Evolutionary conservation across 2,888 invertebrate species (phyloP), one percentile per base, ranked within the genome.

Genomic region (Drosophila demipolita): DNA sequence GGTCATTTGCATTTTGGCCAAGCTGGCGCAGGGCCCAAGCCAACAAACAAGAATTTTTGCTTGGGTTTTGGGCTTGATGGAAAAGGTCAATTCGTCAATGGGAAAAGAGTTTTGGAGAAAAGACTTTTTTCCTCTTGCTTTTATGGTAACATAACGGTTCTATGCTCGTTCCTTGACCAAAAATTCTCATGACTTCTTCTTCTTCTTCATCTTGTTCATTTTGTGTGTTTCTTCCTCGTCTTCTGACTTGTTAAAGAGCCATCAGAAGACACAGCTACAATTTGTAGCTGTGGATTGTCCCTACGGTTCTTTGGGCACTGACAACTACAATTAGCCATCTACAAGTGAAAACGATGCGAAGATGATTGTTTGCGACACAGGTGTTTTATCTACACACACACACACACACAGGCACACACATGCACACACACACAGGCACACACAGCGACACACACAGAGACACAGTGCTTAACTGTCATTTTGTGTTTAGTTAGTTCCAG

Each of bases 51-150:
- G 26, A 49, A 49, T n/a, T 52, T 32, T 2, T 54, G 36, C 23
- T 26, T 26, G 17, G 17, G 54, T 26, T 55, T 55, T 54, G 73
- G 68, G 73, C 68, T 57, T 66, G 69, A 77, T 80, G 76, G 57
- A 70, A 82, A 78, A 73, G 83, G 82, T 85, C 84, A 84, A 82
- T 85, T 81, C 84, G 82, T 84, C 84, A 86, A 82, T 85, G 76
- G 79, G 76, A 71, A 78, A 73, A 64, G 55, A 65, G 65, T 75
- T 75, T 75, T 60, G 66, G 61, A 40, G 45, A 64, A 64, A 68
- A 69, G 32, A 40, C 29, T 15, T 45, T 49, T 49, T 57, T n/a
- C 20, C 23, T 35, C 58, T 73, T 59, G 65, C 78, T 73, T 75
- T 80, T 80, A 80, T 82, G 82, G 82, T 64, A 75, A 82, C 69